Evolutionary conservation across 2,113 vertebrate genomes (phyloP).

Genomic region (Gavia stellata): DNA sequence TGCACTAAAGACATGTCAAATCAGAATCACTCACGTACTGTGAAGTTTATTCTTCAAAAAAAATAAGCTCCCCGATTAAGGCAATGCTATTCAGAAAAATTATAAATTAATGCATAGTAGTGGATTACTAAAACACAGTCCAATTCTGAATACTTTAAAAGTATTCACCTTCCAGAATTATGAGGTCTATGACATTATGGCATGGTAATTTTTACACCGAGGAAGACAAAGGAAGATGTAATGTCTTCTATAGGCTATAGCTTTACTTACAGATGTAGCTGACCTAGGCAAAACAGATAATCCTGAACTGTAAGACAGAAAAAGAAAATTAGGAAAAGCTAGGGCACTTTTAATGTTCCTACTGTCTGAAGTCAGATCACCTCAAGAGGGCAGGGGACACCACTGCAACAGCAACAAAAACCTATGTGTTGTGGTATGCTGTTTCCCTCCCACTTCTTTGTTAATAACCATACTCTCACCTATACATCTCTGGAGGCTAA

Average conservation of each 20-base stretch:
- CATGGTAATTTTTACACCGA: accelerated
- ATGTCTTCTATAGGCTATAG: neutral
- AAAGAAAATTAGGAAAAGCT: neutral
- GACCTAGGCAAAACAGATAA: neutral
- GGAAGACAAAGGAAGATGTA: neutral
- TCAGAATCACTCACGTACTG: neutral
- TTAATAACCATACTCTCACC: neutral
- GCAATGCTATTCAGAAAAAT: neutral
- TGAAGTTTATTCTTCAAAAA: neutral
- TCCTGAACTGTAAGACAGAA: neutral
- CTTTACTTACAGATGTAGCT: neutral
- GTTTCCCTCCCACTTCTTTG: neutral
- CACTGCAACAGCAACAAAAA: neutral
- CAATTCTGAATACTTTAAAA: neutral
- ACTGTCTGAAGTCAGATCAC: neutral
- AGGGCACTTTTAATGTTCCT: neutral
- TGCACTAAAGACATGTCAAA: neutral
- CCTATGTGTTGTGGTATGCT: accelerated
- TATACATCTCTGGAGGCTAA: neutral
- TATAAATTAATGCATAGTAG: neutral
- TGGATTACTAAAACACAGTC: neutral
- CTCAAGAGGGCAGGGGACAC: neutral
- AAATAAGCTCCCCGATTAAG: neutral
- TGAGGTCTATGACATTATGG: neutral
- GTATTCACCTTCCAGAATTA: neutral